Percentiles rank a stretch among this genome's conserved stretches.
These are phyloP conservation scores for Nymphalis polychloros DNA, from an alignment of 2,888 invertebrate species.

Conservation along the genomic window DNA sequence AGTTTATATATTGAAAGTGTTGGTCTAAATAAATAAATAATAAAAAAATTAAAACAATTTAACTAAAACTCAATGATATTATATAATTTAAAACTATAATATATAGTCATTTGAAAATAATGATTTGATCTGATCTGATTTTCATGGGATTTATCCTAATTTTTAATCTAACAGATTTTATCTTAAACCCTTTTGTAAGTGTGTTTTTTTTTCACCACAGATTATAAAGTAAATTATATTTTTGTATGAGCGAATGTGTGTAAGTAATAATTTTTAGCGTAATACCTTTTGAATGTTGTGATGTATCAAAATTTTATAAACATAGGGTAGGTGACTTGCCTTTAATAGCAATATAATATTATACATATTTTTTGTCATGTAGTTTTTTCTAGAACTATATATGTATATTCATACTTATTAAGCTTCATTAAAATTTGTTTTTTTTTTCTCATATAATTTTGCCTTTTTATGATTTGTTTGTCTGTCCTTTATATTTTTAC, in stretches of 20 bases:
- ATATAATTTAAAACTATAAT: neutral
- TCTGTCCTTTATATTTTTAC: neutral
- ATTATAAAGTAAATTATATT: constrained; percentile 40
- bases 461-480: neutral
- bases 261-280: constrained; percentile 1
- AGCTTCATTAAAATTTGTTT: constrained; percentile 9
- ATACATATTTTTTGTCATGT: constrained; percentile 56
- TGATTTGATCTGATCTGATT: too few species aligned
- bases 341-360: neutral
- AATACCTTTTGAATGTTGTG: constrained; percentile 1
- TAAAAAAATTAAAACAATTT: too few species aligned
- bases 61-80: too few species aligned
- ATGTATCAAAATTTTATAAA: constrained; percentile 10
- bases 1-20: too few species aligned
- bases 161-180: constrained; percentile 11
- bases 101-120: too few species aligned
- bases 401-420: constrained; percentile 32
- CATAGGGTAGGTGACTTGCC: neutral
- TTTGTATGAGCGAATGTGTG: constrained; percentile 46
- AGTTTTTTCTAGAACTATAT: constrained; percentile 31
- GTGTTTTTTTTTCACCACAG: neutral
- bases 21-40: too few species aligned
- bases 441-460: constrained; percentile 43
- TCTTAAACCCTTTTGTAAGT: neutral
- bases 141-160: too few species aligned